Evolutionary conservation across 2,888 invertebrate species (phyloP), one percentile per base, ranked within the genome.

Genomic region (Tenthredo distinguenda): DNA sequence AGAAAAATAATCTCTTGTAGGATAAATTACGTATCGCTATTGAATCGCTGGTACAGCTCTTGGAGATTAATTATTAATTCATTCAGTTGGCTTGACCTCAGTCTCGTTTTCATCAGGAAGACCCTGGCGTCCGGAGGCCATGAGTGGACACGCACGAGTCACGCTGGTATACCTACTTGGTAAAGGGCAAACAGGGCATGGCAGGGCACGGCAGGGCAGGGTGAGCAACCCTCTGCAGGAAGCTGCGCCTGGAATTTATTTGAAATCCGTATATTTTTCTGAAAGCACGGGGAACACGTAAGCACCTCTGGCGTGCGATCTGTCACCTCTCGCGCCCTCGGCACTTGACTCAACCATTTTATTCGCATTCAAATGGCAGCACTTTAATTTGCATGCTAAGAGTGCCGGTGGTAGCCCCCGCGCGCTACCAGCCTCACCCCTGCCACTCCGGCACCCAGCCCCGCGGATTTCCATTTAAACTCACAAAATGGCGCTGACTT

Each of bases 311-410:
- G 88, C 87, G 89, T 86, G 89, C 91, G 92, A 92, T 92, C 90
- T 90, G 92, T 92, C 92, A 91, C 91, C 89, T 88, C 68, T 83
- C 83, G 83, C 83, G 83, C 82, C 71, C 74, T 72, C 85, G 86
- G 79, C 85, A 85, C 86, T 87, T 85, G 87, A 86, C 87, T 90
- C 89, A 89, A 90, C 90, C 91, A 91, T 93, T 93, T 93, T 93
- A 93, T 93, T 93, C 93, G 91, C 92, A 93, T 93, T 93, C 92
- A 92, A 93, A 93, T 92, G 92, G 92, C 91, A 91, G 92, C 90
- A 93, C 92, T 93, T 93, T 93, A 93, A 93, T 93, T 93, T 93
- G 93, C 93, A 93, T 93, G 93, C 93, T 93, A 93, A 93, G 92
- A 93, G 93, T 90, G 87, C 87, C 87, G 88, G 90, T 89, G 88